These are phyloP conservation scores for Phataginus tetradactyla DNA, from an alignment of 2,797 vertebrate genomes.

Conservation along the genomic window DNA sequence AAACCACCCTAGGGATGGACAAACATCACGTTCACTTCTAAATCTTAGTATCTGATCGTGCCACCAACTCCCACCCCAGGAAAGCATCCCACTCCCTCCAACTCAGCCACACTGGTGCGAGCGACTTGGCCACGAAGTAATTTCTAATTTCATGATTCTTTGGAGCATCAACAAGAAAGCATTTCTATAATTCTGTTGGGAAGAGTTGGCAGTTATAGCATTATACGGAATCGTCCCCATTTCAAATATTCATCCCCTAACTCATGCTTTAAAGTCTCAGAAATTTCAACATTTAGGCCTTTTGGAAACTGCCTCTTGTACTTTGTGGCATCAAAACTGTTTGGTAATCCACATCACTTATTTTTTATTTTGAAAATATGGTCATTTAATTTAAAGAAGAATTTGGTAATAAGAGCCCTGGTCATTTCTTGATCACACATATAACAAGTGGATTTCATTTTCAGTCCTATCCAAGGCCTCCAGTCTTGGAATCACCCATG, in stretches of 20 bases:
- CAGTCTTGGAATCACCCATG: not conserved
- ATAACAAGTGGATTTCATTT: not conserved
- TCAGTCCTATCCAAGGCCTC: not conserved
- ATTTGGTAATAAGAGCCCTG: not conserved
- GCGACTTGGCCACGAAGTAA: not conserved
- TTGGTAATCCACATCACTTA: not conserved
- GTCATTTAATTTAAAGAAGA: not conserved
- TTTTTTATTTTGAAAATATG: not conserved
- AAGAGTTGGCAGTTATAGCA: not conserved
- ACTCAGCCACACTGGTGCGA: not conserved
- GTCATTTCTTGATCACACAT: not conserved
- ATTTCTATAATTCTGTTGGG: not conserved
- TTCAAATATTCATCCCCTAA: not conserved
- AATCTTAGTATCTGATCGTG: not conserved
- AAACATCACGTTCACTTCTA: not conserved
- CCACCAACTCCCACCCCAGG: not conserved
- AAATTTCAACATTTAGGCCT: not conserved
- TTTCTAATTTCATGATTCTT: not conserved
- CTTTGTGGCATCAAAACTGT: not conserved
- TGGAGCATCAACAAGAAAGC: not conserved
- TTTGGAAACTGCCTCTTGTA: not conserved
- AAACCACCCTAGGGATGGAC: not conserved
- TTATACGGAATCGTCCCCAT: not conserved
- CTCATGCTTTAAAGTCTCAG: not conserved
- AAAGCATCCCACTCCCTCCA: not conserved